These are phyloP conservation scores for Ectemnius cavifrons DNA, from an alignment of 2,888 invertebrate genomes.

Conservation along the genomic window DNA sequence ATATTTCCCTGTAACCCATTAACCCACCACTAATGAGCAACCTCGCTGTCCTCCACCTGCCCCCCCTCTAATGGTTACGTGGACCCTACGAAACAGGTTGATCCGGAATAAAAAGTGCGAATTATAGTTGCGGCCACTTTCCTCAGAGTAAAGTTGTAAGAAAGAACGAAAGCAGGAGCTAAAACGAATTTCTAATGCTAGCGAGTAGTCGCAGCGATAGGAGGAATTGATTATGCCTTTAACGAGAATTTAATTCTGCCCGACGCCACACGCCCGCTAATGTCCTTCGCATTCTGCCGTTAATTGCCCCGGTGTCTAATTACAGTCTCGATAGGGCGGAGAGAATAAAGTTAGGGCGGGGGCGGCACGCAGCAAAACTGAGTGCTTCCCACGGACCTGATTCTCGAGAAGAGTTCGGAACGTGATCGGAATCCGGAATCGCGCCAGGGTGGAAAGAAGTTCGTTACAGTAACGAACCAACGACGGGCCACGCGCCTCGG, in stretches of 20 bases:
- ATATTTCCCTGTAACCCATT: slow-evolving; percentile 35
- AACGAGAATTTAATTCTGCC: slow-evolving; percentile 5
- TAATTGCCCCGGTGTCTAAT: slow-evolving; percentile 3
- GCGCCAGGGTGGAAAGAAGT: slow-evolving; percentile 61
- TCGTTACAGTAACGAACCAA: slow-evolving; percentile 69
- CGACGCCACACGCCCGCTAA: background rate
- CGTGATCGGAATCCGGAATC: slow-evolving; percentile 60
- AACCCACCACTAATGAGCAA: slow-evolving; percentile 34
- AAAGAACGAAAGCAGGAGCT: background rate
- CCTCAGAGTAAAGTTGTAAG: background rate
- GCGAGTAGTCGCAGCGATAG: background rate
- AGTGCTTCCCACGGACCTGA: slow-evolving; percentile 41
- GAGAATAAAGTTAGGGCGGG: background rate
- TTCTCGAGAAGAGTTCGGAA: slow-evolving; percentile 36
- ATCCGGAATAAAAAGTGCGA: background rate
- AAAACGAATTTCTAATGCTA: background rate
- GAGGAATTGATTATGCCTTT: background rate
- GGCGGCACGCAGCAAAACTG: slow-evolving; percentile 7
- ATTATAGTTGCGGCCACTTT: background rate
- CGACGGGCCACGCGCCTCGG: slow-evolving; percentile 42
- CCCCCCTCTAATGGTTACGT: background rate
- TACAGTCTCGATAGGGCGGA: background rate
- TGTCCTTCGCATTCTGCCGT: background rate
- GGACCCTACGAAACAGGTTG: background rate
- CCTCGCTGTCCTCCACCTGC: slow-evolving; percentile 17